Percentiles rank a stretch among this genome's conserved stretches.
Evolutionary conservation across 1,140 invertebrate genomes (phyloP).

Genomic region (Manduca sexta): DNA sequence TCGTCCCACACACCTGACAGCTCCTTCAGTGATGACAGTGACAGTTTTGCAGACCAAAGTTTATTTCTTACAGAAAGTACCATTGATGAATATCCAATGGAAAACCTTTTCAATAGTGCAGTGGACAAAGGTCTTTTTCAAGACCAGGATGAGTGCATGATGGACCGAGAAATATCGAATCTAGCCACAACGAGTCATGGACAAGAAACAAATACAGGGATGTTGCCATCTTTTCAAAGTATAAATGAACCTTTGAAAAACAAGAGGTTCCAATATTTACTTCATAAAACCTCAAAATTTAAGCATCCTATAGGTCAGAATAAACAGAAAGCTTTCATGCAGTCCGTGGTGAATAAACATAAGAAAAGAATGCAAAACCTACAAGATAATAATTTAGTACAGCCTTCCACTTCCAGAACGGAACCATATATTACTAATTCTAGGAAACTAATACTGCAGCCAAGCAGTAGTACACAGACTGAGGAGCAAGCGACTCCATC

Average conservation of each 20-base stretch:
- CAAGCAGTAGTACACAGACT: slow-evolving; percentile 26
- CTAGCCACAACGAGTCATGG: slow-evolving; percentile 61
- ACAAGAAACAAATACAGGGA: slow-evolving; percentile 43
- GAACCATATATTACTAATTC: slow-evolving; percentile 50
- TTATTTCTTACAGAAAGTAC: slow-evolving; percentile 65
- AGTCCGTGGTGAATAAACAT: slow-evolving; percentile 69
- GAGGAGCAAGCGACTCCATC: slow-evolving; percentile 50
- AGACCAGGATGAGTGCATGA: slow-evolving; percentile 59
- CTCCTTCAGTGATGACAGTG: slow-evolving; percentile 56
- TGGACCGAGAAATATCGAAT: slow-evolving; percentile 67
- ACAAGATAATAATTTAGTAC: slow-evolving; percentile 38
- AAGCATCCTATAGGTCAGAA: slow-evolving; percentile 67
- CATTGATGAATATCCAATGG: slow-evolving; percentile 68
- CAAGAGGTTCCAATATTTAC: slow-evolving; percentile 67
- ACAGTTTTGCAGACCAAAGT: slow-evolving; percentile 62
- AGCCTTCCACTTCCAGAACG: slow-evolving; percentile 61
- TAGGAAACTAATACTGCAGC: slow-evolving; percentile 43
- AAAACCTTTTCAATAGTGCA: slow-evolving; percentile 66
- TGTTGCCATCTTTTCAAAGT: slow-evolving; percentile 61
- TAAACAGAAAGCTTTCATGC: slow-evolving; percentile 70
- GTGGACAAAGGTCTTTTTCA: slow-evolving; percentile 64
- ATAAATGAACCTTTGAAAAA: slow-evolving; percentile 67
- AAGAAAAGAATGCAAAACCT: slow-evolving; percentile 60
- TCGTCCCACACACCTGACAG: slow-evolving; percentile 53
- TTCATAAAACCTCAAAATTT: slow-evolving; percentile 71